Conservation (phyloP, 2,797 vertebrate species). For the Natrix natrix region DNA sequence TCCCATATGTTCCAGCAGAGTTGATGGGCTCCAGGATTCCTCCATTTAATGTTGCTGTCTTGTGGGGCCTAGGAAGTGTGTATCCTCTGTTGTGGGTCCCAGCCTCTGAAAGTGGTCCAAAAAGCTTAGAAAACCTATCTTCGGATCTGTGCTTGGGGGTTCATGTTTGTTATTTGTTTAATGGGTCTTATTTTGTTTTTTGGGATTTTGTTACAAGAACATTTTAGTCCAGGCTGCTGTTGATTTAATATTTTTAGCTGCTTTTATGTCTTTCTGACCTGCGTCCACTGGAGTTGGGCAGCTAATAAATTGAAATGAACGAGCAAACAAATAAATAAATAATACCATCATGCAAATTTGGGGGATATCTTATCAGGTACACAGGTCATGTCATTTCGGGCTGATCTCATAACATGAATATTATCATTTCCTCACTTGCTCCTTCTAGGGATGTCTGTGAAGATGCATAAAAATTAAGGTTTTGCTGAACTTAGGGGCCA, state of each 20-base stretch:
- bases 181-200: background rate
- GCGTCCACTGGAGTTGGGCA: background rate
- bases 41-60: background rate
- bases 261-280: background rate
- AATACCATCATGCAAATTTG: background rate
- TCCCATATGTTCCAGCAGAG: background rate
- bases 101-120: background rate
- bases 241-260: background rate
- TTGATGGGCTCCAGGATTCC: background rate
- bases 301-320: background rate
- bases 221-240: background rate
- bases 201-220: background rate
- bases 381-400: background rate
- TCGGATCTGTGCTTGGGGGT: background rate
- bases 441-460: background rate
- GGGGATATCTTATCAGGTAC: background rate
- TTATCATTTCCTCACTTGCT: background rate
- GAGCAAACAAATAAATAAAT: background rate
- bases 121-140: background rate
- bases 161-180: background rate
- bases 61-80: background rate
- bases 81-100: background rate
- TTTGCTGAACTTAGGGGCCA: background rate
- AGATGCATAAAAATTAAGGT: background rate
- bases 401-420: background rate